Base-by-base conservation (phyloP, 2,888 invertebrate genomes). In the Xylocampa areola region DNA sequence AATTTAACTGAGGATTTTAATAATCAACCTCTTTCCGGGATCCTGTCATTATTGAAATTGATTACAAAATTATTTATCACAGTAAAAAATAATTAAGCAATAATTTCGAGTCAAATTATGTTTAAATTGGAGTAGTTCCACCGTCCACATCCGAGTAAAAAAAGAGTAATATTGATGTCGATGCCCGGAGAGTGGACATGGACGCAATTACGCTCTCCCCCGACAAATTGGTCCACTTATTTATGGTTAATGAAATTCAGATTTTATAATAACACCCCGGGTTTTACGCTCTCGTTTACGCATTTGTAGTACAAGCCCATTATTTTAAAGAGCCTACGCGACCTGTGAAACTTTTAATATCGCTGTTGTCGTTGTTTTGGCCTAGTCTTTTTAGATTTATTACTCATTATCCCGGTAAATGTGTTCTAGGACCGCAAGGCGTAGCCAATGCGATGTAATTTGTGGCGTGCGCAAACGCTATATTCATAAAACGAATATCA, bases 231-330 rank as follows among this genome's bases (percentile, higher is more conserved):
- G 73, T 72, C 80, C 82, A 86, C 81, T 85, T 85, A 86, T 82
- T 86, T 86, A 86, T 84, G 79, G 82, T 80, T 86, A 88, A 87
- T 87, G 84, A 87, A 87, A 86, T 87, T 88, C 83, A 81, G 83
- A 87, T 86, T 86, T 84, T 84, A 85, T 85, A 87, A 86, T 82
- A 87, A 78, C 76, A 71, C 71, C 73, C 61, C 73, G 68, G 68
- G 79, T 81, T 86, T 83, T 81, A 84, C 79, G 65, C 66, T 76
- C 79, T 81, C 79, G 78, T 87, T 86, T 81, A 78, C 84, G 77
- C 80, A 69, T 82, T 79, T 85, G 82, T 86, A 78, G 54, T 78
- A 85, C 82, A 84, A 71, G 76, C 65, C 72, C 74, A 81, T 87
- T 82, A 85, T 81, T 81, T 71, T 76, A 75, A 80, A 79, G 66